Evolutionary conservation across 1,140 invertebrate species (phyloP).

Genomic region (Eciton burchellii): DNA sequence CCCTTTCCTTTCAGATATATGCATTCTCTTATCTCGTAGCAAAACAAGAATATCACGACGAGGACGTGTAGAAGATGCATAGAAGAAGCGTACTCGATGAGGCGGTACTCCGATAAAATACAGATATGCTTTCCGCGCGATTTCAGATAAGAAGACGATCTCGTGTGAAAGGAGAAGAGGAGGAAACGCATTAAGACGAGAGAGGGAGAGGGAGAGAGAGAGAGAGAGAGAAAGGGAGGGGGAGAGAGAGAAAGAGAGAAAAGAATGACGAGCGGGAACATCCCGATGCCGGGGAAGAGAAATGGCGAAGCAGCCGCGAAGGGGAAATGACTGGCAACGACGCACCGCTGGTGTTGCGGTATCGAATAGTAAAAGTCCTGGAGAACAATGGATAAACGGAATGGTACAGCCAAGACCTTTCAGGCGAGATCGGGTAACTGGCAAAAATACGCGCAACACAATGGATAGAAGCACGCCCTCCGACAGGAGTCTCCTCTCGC

Average conservation of each 20-base stretch:
- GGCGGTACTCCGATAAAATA: conserved; percentile 15
- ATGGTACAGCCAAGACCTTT: conserved; percentile 79
- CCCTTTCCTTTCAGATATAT: not conserved
- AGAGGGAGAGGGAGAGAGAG: not conserved
- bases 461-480: conserved; percentile 72
- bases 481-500: conserved; percentile 50
- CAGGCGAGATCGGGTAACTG: conserved; percentile 79
- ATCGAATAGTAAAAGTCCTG: conserved; percentile 80
- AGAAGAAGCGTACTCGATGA: conserved; percentile 2
- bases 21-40: not conserved
- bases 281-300: conserved; percentile 53
- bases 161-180: conserved; percentile 14
- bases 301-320: conserved; percentile 23
- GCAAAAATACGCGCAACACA: conserved; percentile 75
- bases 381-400: conserved; percentile 82
- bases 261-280: conserved; percentile 78
- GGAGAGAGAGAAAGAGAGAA: conserved; percentile 47
- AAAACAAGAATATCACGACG: not conserved
- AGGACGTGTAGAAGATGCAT: conserved; percentile 29
- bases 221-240: not conserved
- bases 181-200: not conserved
- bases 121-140: conserved; percentile 61
- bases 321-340: conserved; percentile 79
- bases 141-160: conserved; percentile 71
- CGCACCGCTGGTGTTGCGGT: conserved; percentile 8